Conservation (phyloP, 2,113 vertebrate species). For the Crotalus horridus region DNA sequence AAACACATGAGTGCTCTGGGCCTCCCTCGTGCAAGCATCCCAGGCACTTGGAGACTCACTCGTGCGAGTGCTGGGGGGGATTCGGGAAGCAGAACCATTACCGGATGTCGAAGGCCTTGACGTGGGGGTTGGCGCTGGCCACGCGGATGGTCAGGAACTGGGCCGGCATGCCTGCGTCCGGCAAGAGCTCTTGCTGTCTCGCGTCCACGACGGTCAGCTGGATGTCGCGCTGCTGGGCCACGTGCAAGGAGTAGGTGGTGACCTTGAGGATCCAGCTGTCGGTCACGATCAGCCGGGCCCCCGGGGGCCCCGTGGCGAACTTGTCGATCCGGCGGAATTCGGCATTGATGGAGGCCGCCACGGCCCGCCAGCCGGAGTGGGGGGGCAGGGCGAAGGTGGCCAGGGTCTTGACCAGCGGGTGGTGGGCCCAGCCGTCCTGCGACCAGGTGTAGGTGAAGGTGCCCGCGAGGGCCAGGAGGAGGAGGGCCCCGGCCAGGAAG, state of each 20-base stretch:
- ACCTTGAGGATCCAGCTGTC: conserved; percentile 93
- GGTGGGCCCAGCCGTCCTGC: conserved; percentile 73
- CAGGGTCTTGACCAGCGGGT: conserved; percentile 77
- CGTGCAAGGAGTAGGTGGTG: conserved; percentile 80
- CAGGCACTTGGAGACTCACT: too few species aligned
- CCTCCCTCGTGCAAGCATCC: too few species aligned
- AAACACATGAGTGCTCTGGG: too few species aligned
- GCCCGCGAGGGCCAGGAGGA: conserved; percentile 68
- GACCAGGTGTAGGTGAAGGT: conserved; percentile 82
- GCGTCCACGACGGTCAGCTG: conserved; percentile 84
- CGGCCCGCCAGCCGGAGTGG: conserved; percentile 73
- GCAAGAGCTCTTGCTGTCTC: conserved; percentile 83
- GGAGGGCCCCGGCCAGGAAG: conserved; percentile 72
- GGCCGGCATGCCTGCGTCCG: conserved; percentile 79
- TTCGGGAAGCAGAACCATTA: conserved; percentile 46
- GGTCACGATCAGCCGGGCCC: conserved; percentile 85
- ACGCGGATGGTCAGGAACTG: conserved; percentile 89
- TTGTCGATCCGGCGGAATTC: conserved; percentile 93
- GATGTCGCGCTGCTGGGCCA: conserved; percentile 86
- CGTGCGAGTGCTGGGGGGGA: too few species aligned
- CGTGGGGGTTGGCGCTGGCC: conserved; percentile 73
- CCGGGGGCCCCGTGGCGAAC: conserved; percentile 83
- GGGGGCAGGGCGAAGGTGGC: conserved; percentile 70
- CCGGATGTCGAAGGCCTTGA: conserved; percentile 85
- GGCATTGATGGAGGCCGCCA: conserved; percentile 82